Base-by-base conservation (phyloP, 92 coral and sea anemone genomes). In the Porites lobata region DNA sequence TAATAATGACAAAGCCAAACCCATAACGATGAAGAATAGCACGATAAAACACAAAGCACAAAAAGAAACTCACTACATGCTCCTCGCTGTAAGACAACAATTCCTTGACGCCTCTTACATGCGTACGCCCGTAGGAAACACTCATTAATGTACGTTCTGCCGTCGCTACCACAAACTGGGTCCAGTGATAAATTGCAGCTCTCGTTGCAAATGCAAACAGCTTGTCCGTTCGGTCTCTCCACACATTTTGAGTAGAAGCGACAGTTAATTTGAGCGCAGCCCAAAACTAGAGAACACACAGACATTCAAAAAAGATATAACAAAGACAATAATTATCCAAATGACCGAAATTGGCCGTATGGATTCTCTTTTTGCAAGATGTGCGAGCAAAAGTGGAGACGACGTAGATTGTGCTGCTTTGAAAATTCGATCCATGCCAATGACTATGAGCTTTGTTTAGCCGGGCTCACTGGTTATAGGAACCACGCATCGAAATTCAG, bases 131-230 rank as follows among this genome's bases (percentile, higher is more conserved):
- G 94, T 76, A 97, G 85, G 9, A 96, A 85, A 75, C 99, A 97
- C 59, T 94, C 91, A 77, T 97, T 97, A 86, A 97, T 92, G 82
- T 97, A 97, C 1, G 99, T 96, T 69, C 95, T 97, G 1, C 96
- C 98, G 81, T 97, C 92, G 81, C 98, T 96, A 32, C 99, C 99
- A 83, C 99, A 97, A 29, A 97, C 98, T 24, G 96, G 96, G 10
- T 92, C 99, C 13, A 96, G 91, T 29, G 89, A 82, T 57, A 96
- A 90, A 11, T 92, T 54, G 14, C 96, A 91, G 70, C 88, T 81
- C 18, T 89, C 93, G 47, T 92, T 86, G 68, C 99, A 97, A 54
- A 91, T 92, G 64, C 99, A 97, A 12, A 85, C 90, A 4, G 99
- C 93, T 56, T 91, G 95, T 62, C 96, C 96, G 83, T 91, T 87